Conservation (phyloP, 2,797 vertebrate species). For the Amniataba percoides region DNA sequence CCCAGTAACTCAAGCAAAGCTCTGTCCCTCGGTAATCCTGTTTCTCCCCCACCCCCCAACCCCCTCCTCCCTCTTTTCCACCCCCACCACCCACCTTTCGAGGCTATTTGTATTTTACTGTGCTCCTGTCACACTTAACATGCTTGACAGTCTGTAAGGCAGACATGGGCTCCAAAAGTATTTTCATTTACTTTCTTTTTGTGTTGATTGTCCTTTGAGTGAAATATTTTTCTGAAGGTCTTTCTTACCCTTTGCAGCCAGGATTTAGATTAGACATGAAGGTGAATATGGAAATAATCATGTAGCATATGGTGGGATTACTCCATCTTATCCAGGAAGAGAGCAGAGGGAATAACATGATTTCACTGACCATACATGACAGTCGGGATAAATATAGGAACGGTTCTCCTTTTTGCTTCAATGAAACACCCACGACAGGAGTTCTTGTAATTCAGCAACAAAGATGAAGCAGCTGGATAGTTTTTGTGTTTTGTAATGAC, state of each 20-base stretch:
- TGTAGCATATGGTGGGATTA: not conserved
- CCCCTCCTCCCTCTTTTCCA: conserved; percentile 11
- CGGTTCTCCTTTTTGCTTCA: not conserved
- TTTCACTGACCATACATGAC: conserved; percentile 5
- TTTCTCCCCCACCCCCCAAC: conserved; percentile 2
- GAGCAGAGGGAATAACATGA: not conserved
- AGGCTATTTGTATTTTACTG: conserved; percentile 22
- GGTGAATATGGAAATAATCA: not conserved
- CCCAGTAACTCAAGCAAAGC: conserved; percentile 20
- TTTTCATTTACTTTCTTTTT: not conserved
- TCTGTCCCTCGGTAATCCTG: conserved; percentile 15
- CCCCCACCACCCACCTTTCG: not conserved
- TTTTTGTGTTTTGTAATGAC: not conserved
- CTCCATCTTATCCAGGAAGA: not conserved
- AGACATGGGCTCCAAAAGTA: not conserved
- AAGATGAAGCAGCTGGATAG: not conserved
- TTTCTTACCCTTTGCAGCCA: not conserved
- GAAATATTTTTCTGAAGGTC: not conserved
- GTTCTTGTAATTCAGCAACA: not conserved
- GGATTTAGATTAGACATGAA: not conserved
- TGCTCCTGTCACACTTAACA: conserved; percentile 25
- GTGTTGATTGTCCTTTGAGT: conserved; percentile 8
- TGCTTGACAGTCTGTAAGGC: not conserved
- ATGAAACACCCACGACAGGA: not conserved
- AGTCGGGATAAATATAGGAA: conserved; percentile 2